These are phyloP conservation scores for Huso huso DNA, from an alignment of 2,797 vertebrate genomes.

Conservation along the genomic window DNA sequence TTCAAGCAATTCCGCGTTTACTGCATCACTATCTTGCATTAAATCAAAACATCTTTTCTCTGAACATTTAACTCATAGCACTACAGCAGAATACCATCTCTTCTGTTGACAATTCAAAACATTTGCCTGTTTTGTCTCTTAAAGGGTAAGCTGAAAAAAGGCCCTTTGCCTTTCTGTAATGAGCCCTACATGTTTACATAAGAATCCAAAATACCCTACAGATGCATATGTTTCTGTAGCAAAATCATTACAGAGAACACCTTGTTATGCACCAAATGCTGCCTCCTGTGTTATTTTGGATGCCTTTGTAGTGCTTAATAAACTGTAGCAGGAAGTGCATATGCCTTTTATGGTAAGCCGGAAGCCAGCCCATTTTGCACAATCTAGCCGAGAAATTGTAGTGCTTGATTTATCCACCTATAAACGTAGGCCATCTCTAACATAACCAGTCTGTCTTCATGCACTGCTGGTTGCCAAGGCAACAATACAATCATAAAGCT, in stretches of 20 bases:
- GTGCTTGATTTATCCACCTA: constrained; percentile 27
- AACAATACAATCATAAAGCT: constrained; percentile 62
- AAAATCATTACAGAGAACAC: not conserved
- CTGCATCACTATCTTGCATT: too few relatives aligned
- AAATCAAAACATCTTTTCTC: too few relatives aligned
- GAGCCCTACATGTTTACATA: too few relatives aligned
- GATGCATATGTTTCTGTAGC: not conserved
- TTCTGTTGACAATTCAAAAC: too few relatives aligned
- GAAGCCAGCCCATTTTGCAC: constrained; percentile 29
- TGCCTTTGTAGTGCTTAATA: not conserved
- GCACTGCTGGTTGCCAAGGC: constrained; percentile 61
- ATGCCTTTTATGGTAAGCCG: constrained; percentile 22
- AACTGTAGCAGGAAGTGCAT: constrained; percentile 5
- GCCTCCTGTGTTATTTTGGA: not conserved
- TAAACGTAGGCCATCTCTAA: constrained; percentile 40
- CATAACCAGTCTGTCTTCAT: constrained; percentile 26
- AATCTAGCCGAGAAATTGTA: constrained; percentile 18
- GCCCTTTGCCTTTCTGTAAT: too few relatives aligned
- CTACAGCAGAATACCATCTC: too few relatives aligned
- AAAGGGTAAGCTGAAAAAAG: too few relatives aligned
- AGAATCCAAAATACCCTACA: too few relatives aligned
- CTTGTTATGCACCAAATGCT: not conserved
- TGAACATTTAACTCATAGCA: too few relatives aligned
- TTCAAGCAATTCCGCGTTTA: too few relatives aligned
- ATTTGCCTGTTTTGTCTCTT: too few relatives aligned